phyloP scores from a whole-genome alignment of 2,888 invertebrate genomes.

The Drosophila merina region DNA sequence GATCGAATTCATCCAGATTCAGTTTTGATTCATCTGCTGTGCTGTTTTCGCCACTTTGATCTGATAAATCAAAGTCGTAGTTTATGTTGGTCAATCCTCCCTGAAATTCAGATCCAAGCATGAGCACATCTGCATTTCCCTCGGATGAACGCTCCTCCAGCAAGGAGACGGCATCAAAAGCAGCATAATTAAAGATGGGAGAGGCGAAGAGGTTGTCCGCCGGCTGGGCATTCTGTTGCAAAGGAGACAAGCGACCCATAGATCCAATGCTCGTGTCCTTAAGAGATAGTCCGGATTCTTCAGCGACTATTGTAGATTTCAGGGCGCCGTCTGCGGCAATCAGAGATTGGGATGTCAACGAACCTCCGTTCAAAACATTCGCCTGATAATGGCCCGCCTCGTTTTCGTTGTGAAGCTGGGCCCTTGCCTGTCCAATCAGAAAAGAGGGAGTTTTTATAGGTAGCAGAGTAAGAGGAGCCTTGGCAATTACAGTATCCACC shows the following conservation, averaged over 20 bases:
- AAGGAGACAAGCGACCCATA: slow-evolving; percentile 75
- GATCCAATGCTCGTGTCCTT: slow-evolving; percentile 66
- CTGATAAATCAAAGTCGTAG: slow-evolving; percentile 91
- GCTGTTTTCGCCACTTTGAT: slow-evolving; percentile 90
- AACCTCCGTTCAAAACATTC: slow-evolving; percentile 74
- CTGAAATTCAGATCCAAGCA: slow-evolving; percentile 84
- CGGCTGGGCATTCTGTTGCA: slow-evolving; percentile 56
- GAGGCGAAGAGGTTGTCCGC: slow-evolving; percentile 86
- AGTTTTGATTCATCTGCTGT: slow-evolving; percentile 85
- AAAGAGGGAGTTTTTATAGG: slow-evolving; percentile 87
- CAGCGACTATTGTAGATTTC: slow-evolving; percentile 7
- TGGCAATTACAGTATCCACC: slow-evolving; percentile 89
- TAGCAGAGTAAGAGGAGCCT: slow-evolving; percentile 90
- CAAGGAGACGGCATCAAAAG: slow-evolving; percentile 86
- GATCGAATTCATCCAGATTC: slow-evolving; percentile 84
- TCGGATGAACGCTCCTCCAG: slow-evolving; percentile 83
- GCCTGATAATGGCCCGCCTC: slow-evolving; percentile 78
- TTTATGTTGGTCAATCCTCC: slow-evolving; percentile 89
- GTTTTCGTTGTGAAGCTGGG: slow-evolving; percentile 29
- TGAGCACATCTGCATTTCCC: slow-evolving; percentile 86
- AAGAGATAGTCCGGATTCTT: slow-evolving; percentile 53
- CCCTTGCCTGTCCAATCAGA: slow-evolving; percentile 81
- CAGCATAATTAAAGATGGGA: slow-evolving; percentile 85
- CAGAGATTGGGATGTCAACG: slow-evolving; percentile 30
- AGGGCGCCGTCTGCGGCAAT: slow-evolving; percentile 9